A percentile compares a stretch with the other conserved stretches of the same genome.
Evolutionary conservation across 2,797 vertebrate species (phyloP).

Genomic region (Pangasius sanitwongsei): DNA sequence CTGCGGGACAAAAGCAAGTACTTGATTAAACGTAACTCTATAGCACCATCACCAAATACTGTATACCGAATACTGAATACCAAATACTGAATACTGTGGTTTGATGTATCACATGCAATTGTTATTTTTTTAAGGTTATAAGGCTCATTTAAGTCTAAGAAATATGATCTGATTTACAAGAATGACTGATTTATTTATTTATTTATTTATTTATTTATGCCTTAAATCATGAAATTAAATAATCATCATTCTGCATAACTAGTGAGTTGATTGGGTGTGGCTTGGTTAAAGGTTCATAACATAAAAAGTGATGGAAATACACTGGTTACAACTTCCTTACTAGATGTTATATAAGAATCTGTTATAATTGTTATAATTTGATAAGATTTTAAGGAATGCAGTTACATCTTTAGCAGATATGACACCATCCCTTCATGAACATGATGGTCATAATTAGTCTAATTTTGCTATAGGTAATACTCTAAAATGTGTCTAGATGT

Average conservation of each 20-base stretch:
- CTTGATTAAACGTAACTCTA: conserved; percentile 37
- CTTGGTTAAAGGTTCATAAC: not conserved
- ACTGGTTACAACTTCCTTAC: not conserved
- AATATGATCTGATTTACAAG: not conserved
- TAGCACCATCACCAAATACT: conserved; percentile 1
- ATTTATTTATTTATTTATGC: no score
- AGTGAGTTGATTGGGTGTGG: not conserved
- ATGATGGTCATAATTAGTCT: no score
- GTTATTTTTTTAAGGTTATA: not conserved
- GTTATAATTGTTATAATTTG: not conserved
- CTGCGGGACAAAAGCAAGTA: not conserved
- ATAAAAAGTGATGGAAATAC: not conserved
- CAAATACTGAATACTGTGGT: not conserved
- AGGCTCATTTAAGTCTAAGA: not conserved
- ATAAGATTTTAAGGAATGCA: no score
- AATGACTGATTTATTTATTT: not conserved
- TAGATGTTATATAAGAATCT: not conserved
- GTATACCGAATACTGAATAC: not conserved
- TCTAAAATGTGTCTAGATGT: no score
- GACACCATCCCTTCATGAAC: no score
- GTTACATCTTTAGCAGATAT: no score
- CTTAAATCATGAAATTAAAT: no score
- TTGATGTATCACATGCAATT: not conserved
- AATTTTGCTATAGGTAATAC: no score
- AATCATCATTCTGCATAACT: no score